Conservation (phyloP, 2,113 vertebrate species). For the Lamprotornis superbus region DNA sequence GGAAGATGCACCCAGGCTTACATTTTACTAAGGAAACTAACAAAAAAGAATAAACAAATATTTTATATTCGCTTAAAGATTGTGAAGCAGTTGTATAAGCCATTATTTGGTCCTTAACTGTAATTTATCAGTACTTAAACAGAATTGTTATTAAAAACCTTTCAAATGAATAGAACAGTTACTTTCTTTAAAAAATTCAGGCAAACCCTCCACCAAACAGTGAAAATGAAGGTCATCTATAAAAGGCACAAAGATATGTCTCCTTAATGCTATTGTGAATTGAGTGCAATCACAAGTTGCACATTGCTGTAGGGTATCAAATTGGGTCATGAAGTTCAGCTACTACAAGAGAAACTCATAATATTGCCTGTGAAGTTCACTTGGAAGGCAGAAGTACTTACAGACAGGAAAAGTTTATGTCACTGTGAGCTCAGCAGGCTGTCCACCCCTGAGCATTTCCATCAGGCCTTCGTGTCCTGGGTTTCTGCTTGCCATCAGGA, state of each 20-base stretch:
- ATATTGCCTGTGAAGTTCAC: neutral
- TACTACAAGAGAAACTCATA: neutral
- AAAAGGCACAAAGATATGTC: neutral
- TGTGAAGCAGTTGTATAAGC: neutral
- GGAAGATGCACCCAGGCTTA: neutral
- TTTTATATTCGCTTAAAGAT: neutral
- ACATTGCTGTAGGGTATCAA: neutral
- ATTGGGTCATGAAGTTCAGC: neutral
- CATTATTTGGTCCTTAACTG: neutral
- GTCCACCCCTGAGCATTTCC: neutral
- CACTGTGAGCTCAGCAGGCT: neutral
- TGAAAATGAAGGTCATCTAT: neutral
- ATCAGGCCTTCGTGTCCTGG: neutral
- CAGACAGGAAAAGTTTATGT: neutral
- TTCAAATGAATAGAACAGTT: neutral
- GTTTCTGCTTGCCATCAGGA: neutral
- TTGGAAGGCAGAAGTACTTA: neutral
- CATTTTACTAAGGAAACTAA: neutral
- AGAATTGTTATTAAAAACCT: neutral
- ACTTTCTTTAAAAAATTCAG: neutral
- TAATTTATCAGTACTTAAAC: neutral
- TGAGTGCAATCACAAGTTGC: neutral
- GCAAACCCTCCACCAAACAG: neutral
- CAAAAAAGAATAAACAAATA: neutral
- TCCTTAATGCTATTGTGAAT: neutral